Base-by-base conservation (phyloP, 2,888 invertebrate genomes). In the Drosophila longiperda region DNA sequence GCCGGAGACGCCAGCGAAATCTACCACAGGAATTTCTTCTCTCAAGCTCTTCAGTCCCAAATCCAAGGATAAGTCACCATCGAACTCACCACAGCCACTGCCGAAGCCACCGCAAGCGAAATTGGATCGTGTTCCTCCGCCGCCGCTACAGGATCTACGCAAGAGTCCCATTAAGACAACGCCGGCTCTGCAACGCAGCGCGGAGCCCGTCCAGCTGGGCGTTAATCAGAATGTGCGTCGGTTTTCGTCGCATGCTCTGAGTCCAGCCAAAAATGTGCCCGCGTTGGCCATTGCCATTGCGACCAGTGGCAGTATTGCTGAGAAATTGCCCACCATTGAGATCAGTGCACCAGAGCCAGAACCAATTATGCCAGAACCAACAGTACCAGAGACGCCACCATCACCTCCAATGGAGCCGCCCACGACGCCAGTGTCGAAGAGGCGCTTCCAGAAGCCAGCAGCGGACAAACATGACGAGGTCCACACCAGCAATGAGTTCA, bases 401-500 rank as follows among this genome's bases (percentile, higher is more conserved):
- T 59, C 74, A n/a, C 53, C 63, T 60, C 59, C 53, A 7, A 53
- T 72, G 20, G 62, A 70, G 34, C 40, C 58, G 3, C 38, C 26
- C 11, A 73, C 65, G 2, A 64, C 73, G 1, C 70, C 75, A 29
- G 64, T 64, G 32, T 23, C 70, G 8, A 76, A 68, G 48, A 48
- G 55, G 50, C 82, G 75, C 3, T 70, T 79, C 15, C 80, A 72
- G 42, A 86, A 87, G 61, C 75, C 90, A 60, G 66, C 90, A 58
- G 65, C 77, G 3, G 92, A 92, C 23, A 92, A 89, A 59, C 92
- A 91, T 60, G 94, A 93, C 80, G 94, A 93, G 26, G 92, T 94
- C 52, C 95, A 95, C 59, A 96, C 95, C 48, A 96, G 96, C 92
- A 96, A 96, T 60, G 97, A 97, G 92, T 96, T 97, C 89, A 96